Conservation (phyloP, 1,140 invertebrate genomes). For the Drosophila nikananu region DNA sequence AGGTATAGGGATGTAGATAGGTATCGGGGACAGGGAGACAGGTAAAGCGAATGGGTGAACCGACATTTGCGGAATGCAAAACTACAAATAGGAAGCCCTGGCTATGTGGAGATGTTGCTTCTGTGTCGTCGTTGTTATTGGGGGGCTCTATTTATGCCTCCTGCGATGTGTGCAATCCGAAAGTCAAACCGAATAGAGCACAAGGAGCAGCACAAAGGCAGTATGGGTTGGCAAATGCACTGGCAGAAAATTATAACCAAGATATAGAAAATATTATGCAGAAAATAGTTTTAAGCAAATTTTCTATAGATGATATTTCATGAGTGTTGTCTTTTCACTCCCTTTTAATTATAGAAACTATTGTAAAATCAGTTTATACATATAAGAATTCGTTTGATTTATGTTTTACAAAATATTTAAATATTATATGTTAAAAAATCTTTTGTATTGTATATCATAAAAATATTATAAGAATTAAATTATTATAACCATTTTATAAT, state of each 20-base stretch:
- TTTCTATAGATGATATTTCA: too few species aligned
- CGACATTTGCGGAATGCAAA: slow-evolving; percentile 61
- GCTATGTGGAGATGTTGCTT: slow-evolving; percentile 35
- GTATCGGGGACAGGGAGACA: background rate
- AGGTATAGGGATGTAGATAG: background rate
- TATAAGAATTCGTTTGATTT: too few species aligned
- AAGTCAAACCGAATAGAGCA: slow-evolving; percentile 46
- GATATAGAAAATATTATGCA: too few species aligned
- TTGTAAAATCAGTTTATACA: too few species aligned
- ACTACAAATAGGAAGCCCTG: slow-evolving; percentile 60
- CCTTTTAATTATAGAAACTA: too few species aligned
- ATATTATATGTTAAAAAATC: too few species aligned
- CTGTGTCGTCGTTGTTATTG: slow-evolving; percentile 33
- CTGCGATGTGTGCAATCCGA: slow-evolving; percentile 47
- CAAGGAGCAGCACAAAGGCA: slow-evolving; percentile 20
- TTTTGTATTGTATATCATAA: too few species aligned
- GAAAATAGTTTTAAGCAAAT: too few species aligned
- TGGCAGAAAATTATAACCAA: background rate
- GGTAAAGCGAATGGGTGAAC: slow-evolving; percentile 51
- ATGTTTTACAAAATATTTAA: too few species aligned
- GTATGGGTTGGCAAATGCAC: slow-evolving; percentile 23
- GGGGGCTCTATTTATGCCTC: slow-evolving; percentile 74
- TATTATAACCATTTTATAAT: too few species aligned
- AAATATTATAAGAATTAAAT: too few species aligned
- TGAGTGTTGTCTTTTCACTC: too few species aligned